Evolutionary conservation across 2,888 invertebrate species (phyloP), one percentile per base, ranked within the genome.

Genomic region (Pterobdella sp.): DNA sequence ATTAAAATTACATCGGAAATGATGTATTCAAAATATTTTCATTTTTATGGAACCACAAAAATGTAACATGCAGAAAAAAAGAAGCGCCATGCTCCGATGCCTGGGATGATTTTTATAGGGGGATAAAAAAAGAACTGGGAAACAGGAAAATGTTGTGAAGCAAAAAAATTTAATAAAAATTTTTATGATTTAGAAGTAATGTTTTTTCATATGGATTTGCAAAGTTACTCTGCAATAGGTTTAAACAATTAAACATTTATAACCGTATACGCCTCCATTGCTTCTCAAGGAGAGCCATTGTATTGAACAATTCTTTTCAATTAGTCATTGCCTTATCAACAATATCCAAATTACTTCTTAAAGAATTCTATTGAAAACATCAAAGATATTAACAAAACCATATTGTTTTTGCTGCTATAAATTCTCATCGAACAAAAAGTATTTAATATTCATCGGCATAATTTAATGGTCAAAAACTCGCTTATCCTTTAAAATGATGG

Each of bases 391-490:
- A 42, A 42, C 49, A 22, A 42, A 42, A 42, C 7, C 49, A 14
- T 42, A 14, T 14, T 14, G 49, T 42, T 14, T 42, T 42, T 7
- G 7, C n/a, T 14, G 42, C 10, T 42, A 18, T 42, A 18, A 14
- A 42, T 42, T 42, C 18, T 42, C 7, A 42, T 42, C 18, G 42
- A 18, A 42, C 18, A 42, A 42, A 42, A 7, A 56, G 26, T 56
- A 56, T 56, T 14, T 56, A 56, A 26, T 56, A 56, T 56, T 56
- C n/a, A 56, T 26, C 7, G 60, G 4, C 10, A 22, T 56, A 56
- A 56, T n/a, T 56, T 56, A 56, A 56, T 56, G 60, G n/a, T 26
- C n/a, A 56, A 56, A 56, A 56, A 56, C 60, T 56, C 26, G 60
- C 60, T 56, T 56, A 56, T 56, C 60, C 60, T 26, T 56, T 56